These are phyloP conservation scores for Drosophila mercatorum DNA, from an alignment of 2,888 invertebrate genomes.

Conservation along the genomic window DNA sequence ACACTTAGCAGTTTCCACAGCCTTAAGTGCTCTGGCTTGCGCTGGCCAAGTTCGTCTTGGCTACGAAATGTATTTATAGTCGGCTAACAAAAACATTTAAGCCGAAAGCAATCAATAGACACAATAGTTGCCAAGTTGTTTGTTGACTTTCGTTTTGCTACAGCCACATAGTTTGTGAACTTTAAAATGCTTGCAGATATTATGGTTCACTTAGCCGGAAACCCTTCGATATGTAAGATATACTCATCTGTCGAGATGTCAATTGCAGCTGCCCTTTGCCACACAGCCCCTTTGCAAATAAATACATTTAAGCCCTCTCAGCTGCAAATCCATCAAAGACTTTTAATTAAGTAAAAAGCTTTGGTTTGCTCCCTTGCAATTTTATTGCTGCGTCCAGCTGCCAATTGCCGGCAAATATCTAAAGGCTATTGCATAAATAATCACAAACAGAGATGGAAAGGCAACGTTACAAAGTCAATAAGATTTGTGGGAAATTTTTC, in stretches of 20 bases:
- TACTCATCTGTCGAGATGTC: constrained; percentile 36
- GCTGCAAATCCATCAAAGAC: constrained; percentile 36
- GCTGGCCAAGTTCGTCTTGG: constrained; percentile 5
- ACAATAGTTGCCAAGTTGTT: constrained; percentile 34
- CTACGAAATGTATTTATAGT: constrained; percentile 28
- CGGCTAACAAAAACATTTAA: constrained; percentile 22
- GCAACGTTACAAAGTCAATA: constrained; percentile 22
- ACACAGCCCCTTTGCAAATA: constrained; percentile 9
- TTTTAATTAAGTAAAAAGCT: constrained; percentile 44
- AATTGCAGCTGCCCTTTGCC: constrained; percentile 29
- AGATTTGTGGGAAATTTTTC: constrained; percentile 2
- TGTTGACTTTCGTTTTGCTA: constrained; percentile 29
- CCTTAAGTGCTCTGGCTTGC: background rate
- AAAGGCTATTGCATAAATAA: constrained; percentile 49
- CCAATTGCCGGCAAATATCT: constrained; percentile 32
- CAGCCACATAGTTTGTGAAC: constrained; percentile 32
- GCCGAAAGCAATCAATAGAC: constrained; percentile 18
- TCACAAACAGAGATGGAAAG: constrained; percentile 12
- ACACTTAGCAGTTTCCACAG: constrained; percentile 4
- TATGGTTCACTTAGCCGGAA: constrained; percentile 28
- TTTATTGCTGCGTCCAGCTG: constrained; percentile 16
- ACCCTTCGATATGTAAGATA: constrained; percentile 36
- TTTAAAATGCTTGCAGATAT: constrained; percentile 38
- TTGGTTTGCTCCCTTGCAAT: constrained; percentile 7
- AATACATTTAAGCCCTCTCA: constrained; percentile 3